A percentile compares a stretch with the other conserved stretches of the same genome.
Evolutionary conservation across 53 echinoderm and acorn worm genomes (phyloP).

Genomic region (Henricia sp.): DNA sequence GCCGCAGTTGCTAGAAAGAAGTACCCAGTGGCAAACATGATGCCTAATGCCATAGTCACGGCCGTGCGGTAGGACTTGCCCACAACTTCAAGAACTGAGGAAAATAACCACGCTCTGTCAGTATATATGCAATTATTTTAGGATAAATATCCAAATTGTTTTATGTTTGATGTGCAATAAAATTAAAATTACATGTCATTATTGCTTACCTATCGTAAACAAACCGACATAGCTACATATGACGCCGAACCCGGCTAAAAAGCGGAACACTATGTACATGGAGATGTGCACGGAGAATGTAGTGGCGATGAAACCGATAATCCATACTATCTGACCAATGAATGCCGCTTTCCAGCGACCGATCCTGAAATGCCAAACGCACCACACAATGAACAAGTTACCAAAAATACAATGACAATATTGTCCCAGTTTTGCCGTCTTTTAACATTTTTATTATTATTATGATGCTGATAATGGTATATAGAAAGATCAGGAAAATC

Average conservation of each 20-base stretch:
- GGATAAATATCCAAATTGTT: too few relatives aligned
- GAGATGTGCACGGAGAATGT: slow-evolving; percentile 49
- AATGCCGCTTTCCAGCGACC: slow-evolving; percentile 32
- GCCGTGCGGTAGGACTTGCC: slow-evolving; percentile 70
- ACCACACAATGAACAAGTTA: neutral
- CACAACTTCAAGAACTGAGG: slow-evolving; percentile 78
- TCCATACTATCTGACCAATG: neutral
- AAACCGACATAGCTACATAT: slow-evolving; percentile 29
- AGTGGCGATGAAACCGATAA: slow-evolving; percentile 3
- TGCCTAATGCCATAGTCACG: slow-evolving; percentile 64
- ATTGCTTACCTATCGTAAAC: slow-evolving; percentile 54
- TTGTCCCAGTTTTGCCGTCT: too few relatives aligned
- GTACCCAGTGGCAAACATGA: slow-evolving; percentile 76
- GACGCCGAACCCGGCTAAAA: slow-evolving; percentile 28
- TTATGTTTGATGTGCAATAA: too few relatives aligned
- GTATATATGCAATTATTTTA: too few relatives aligned
- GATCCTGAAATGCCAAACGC: slow-evolving; percentile 14
- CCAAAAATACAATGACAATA: too few relatives aligned
- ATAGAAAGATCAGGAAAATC: too few relatives aligned
- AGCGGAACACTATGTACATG: slow-evolving; percentile 50
- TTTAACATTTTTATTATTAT: too few relatives aligned
- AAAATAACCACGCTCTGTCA: too few relatives aligned
- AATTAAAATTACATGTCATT: too few relatives aligned
- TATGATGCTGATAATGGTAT: too few relatives aligned
- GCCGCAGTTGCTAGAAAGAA: slow-evolving; percentile 75